Base-by-base conservation (phyloP, 2,888 invertebrate species). In the Rhamphomyia laevipes region DNA sequence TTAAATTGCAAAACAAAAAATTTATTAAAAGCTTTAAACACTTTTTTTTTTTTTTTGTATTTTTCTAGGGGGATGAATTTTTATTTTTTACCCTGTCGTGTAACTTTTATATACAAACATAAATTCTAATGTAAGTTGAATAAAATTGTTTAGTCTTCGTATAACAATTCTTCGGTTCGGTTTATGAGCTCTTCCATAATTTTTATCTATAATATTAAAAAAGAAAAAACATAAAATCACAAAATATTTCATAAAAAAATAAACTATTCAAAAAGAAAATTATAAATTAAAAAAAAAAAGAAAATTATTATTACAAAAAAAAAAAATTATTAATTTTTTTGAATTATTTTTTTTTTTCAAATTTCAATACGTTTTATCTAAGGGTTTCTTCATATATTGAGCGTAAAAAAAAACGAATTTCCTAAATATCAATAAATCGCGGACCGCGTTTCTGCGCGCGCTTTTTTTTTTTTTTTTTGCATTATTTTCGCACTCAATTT, bases 131-230 rank as follows among this genome's bases (percentile, higher is more conserved):
- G 23, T 27, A 27, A 27, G 9, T 27, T 27, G 7, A 27, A 35
- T 35, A 35, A 7, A 35, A 35, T 15, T 17, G n/a, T 30, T 49
- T 35, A 49, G 45, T 49, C 45, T 45, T 49, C 41, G 45, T 42
- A 49, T 21, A 49, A 35, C 49, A 45, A 33, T 42, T 35, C 49
- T 35, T 42, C 33, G 45, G 45, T 49, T 45, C 49, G 33, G 45
- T 38, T 44, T 33, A n/a, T 17, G 44, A 44, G n/a, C 47, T 48
- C 42, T 33, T 35, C 33, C 42, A 45, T 3, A 12, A 18, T n/a
- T n/a, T n/a, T n/a, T n/a, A n/a, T n/a, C n/a, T n/a, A n/a, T n/a
- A n/a, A n/a, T n/a, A n/a, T n/a, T n/a, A 15, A 9, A 37, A 15
- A 15, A 37, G 5, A 37, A 16, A 37, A 37, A 37, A 27, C 23